These are phyloP conservation scores for Chamaea fasciata DNA, from an alignment of 2,113 vertebrate species.

Conservation along the genomic window DNA sequence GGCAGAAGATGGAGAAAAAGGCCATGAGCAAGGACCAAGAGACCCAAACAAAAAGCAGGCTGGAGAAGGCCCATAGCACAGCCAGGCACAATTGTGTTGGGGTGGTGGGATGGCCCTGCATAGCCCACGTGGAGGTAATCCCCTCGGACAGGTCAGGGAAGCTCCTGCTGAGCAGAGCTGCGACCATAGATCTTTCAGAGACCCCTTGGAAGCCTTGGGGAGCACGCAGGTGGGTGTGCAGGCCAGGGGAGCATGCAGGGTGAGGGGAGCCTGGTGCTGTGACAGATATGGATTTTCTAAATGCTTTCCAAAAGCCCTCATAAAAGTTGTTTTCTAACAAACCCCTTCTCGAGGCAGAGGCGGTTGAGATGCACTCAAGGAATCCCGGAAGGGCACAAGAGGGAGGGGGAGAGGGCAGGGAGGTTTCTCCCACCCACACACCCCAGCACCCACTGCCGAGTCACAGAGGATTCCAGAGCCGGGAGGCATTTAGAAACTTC, in stretches of 20 bases:
- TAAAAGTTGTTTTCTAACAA: background rate
- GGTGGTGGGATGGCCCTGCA: background rate
- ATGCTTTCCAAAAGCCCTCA: background rate
- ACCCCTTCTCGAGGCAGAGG: background rate
- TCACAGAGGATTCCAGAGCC: background rate
- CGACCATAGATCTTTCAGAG: background rate
- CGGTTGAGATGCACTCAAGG: background rate
- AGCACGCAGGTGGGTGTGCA: background rate
- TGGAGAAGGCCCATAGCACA: background rate
- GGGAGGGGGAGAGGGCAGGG: background rate
- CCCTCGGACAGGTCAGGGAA: background rate
- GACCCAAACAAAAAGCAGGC: background rate
- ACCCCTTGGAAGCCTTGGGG: background rate
- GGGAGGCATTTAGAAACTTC: background rate
- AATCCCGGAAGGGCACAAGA: background rate
- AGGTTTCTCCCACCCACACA: background rate
- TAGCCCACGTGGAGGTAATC: rapidly evolving
- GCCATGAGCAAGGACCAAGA: background rate
- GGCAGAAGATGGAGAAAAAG: background rate
- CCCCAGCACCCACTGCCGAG: background rate
- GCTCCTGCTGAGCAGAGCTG: background rate
- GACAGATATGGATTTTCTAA: rapidly evolving
- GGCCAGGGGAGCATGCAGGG: background rate
- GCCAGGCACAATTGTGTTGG: background rate
- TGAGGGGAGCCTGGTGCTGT: background rate